A percentile compares a stretch with the other conserved stretches of the same genome.
These are phyloP conservation scores for Halcyon smyrnensis DNA, from an alignment of 2,797 vertebrate genomes.

Conservation along the genomic window DNA sequence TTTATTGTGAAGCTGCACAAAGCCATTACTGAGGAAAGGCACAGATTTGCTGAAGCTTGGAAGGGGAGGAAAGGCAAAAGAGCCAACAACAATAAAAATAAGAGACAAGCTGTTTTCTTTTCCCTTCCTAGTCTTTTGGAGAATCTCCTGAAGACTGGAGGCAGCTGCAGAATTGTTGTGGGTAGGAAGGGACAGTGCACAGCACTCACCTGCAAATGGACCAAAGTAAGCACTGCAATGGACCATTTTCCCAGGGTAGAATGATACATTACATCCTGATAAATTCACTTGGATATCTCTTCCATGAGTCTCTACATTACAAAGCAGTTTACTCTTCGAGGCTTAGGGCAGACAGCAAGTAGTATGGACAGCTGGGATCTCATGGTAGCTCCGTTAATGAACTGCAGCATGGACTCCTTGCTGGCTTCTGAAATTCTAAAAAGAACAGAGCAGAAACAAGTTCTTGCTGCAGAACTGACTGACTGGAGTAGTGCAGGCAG, in stretches of 20 bases:
- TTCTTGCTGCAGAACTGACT: neutral
- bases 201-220: neutral
- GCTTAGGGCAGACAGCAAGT: neutral
- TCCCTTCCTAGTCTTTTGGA: neutral
- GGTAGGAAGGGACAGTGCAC: neutral
- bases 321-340: neutral
- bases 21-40: conserved; percentile 39
- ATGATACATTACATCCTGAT: neutral
- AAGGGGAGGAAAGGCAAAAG: neutral
- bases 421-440: neutral
- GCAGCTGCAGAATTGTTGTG: neutral
- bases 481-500: neutral
- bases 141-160: neutral
- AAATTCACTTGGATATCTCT: neutral
- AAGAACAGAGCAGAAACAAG: neutral
- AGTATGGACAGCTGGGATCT: neutral
- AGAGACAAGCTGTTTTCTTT: neutral
- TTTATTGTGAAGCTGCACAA: conserved; percentile 14
- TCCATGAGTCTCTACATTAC: neutral
- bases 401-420: neutral
- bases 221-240: neutral
- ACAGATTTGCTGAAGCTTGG: neutral
- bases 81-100: conserved; percentile 26
- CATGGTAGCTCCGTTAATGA: neutral
- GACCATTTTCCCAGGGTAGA: neutral